A percentile compares a stretch with the other conserved stretches of the same genome.
phyloP scores from a whole-genome alignment of 2,797 vertebrate species.

The Gallinago stenura region DNA sequence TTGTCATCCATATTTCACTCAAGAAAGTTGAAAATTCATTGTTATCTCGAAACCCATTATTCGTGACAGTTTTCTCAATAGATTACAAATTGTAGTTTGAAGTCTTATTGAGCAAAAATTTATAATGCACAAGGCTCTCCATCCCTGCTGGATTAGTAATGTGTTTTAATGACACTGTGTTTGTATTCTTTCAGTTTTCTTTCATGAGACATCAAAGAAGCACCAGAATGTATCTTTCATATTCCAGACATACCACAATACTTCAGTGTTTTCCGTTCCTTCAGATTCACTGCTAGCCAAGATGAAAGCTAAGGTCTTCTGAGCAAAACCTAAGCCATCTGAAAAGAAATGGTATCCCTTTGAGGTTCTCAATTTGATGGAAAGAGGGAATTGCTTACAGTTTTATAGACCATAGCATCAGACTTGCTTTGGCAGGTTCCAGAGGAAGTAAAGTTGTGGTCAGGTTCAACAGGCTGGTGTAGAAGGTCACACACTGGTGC shows the following conservation, averaged over 20 bases:
- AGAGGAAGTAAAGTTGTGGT: neutral
- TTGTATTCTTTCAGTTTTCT: constrained; percentile 54
- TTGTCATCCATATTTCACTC: neutral
- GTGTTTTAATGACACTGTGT: constrained; percentile 26
- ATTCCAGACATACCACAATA: constrained; percentile 23
- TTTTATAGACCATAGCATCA: neutral
- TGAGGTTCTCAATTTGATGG: constrained; percentile 30
- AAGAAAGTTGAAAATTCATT: constrained; percentile 3
- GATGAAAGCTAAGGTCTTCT: constrained; percentile 69
- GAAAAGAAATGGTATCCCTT: constrained; percentile 24
- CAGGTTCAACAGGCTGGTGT: neutral
- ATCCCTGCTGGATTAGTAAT: constrained; percentile 16
- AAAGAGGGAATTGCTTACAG: constrained; percentile 13
- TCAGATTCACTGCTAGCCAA: constrained; percentile 14
- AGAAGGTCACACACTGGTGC: neutral
- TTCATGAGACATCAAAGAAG: constrained; percentile 59
- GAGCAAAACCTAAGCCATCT: constrained; percentile 27
- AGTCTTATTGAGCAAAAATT: neutral
- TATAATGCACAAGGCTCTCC: neutral
- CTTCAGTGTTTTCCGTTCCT: constrained; percentile 33
- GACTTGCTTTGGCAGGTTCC: neutral
- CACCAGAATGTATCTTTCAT: constrained; percentile 29
- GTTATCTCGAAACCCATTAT: neutral
- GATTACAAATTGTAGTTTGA: neutral
- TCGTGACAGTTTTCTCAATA: neutral